phyloP scores from a whole-genome alignment of 53 echinoderm and acorn worm species.

The Crossaster papposus region DNA sequence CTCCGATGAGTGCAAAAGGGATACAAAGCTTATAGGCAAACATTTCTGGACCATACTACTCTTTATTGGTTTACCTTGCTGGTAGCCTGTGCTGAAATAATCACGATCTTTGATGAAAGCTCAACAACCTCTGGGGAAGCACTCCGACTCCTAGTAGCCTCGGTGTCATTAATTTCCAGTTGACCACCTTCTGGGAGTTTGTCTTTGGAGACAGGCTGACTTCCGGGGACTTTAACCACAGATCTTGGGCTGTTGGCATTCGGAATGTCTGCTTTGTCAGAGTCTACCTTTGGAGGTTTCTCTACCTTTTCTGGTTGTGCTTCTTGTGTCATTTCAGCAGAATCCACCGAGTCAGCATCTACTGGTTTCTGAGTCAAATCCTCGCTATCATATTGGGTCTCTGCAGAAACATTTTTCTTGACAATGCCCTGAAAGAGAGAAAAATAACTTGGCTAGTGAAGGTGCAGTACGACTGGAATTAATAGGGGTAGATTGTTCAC shows the following conservation, averaged over 20 bases:
- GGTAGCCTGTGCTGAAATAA: background rate
- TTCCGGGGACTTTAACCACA: background rate
- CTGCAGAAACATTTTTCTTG: background rate
- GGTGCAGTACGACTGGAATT: background rate
- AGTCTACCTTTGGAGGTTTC: background rate
- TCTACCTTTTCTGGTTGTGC: background rate
- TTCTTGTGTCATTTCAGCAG: background rate
- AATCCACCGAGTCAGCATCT: conserved; percentile 1
- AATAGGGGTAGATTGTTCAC: background rate
- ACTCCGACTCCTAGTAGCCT: conserved; percentile 1
- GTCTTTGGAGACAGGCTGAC: background rate
- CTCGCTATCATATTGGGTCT: conserved; percentile 26
- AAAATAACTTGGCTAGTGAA: background rate
- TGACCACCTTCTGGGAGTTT: background rate
- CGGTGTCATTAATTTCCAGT: background rate
- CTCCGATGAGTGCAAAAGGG: no score
- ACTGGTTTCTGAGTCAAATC: conserved; percentile 33
- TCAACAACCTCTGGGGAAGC: conserved; percentile 12
- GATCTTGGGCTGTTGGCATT: background rate
- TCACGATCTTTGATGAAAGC: background rate
- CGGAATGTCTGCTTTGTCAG: background rate
- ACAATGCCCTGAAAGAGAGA: background rate
- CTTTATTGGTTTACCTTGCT: background rate
- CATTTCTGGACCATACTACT: background rate
- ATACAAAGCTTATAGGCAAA: no score